phyloP scores from a whole-genome alignment of 2,888 invertebrate genomes.

The Lasiommata megera region DNA sequence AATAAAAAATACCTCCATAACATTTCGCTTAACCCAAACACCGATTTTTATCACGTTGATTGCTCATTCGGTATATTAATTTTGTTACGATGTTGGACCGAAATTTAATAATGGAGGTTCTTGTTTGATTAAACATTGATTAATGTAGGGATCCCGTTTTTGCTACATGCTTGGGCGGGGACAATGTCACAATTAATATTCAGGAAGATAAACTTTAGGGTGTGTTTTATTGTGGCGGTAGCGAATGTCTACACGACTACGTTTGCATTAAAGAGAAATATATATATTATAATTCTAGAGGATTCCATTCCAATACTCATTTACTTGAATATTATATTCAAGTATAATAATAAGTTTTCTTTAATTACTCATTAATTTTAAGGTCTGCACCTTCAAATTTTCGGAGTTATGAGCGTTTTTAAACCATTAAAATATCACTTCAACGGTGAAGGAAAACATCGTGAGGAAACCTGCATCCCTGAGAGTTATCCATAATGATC shows the following conservation, averaged over 20 bases:
- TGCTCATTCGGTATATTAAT: neutral
- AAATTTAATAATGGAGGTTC: slow-evolving; percentile 4
- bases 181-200: neutral
- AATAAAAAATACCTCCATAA: neutral
- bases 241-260: neutral
- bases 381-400: too few relatives aligned
- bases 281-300: too few relatives aligned
- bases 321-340: too few relatives aligned
- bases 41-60: neutral
- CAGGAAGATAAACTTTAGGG: slow-evolving; percentile 6
- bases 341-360: too few relatives aligned
- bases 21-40: neutral
- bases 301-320: too few relatives aligned
- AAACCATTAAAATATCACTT: too few relatives aligned
- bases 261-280: too few relatives aligned
- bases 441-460: too few relatives aligned
- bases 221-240: neutral
- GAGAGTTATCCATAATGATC: too few relatives aligned
- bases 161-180: neutral
- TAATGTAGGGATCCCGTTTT: slow-evolving; percentile 9
- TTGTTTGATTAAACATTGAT: slow-evolving; percentile 11
- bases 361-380: too few relatives aligned
- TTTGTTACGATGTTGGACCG: neutral
- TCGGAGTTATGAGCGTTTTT: too few relatives aligned
- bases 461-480: too few relatives aligned